Evolutionary conservation across 2,888 invertebrate genomes (phyloP), one percentile per base, ranked within the genome.

Genomic region (Malthinus flaveolus): DNA sequence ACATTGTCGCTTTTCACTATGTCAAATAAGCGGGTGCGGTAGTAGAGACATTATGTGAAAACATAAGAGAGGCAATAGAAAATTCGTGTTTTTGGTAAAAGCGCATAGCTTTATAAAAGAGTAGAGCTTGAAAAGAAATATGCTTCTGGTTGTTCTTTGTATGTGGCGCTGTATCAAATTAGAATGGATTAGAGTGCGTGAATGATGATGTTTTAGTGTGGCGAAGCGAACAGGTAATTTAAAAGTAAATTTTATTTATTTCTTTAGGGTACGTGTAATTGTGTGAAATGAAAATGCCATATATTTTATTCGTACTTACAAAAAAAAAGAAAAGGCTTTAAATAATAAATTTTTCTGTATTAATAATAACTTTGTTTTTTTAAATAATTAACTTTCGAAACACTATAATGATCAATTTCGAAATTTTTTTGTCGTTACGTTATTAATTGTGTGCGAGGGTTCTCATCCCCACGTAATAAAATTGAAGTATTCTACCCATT

Each of bases 231-330:
- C 39, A 42, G 39, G 23, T 42, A 42, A 42, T 42, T 42, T 42
- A 42, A 13, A 15, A 42, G 39, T 42, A 42, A 42, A 42, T 42
- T 42, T 42, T 42, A 42, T 42, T 42, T 42, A 42, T 42, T 15
- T 23, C 39, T 42, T 42, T 42, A 15, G 23, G 39, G 39, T 12
- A 12, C 23, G 23, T 23, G 23, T 23, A 23, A 23, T 23, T 23
- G 23, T 23, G 2, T 23, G 23, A 23, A 23, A 23, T 23, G 23
- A 23, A 23, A 23, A 23, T 23, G 23, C 5, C 3, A 23, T 23
- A 23, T 23, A 23, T 23, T n/a, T n/a, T n/a, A n/a, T n/a, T n/a
- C n/a, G n/a, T n/a, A n/a, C n/a, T n/a, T n/a, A n/a, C n/a, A n/a
- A n/a, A n/a, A n/a, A n/a, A n/a, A n/a, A n/a, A n/a, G n/a, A n/a